Conservation (phyloP, 2,113 vertebrate genomes). For the Steatornis caripensis region DNA sequence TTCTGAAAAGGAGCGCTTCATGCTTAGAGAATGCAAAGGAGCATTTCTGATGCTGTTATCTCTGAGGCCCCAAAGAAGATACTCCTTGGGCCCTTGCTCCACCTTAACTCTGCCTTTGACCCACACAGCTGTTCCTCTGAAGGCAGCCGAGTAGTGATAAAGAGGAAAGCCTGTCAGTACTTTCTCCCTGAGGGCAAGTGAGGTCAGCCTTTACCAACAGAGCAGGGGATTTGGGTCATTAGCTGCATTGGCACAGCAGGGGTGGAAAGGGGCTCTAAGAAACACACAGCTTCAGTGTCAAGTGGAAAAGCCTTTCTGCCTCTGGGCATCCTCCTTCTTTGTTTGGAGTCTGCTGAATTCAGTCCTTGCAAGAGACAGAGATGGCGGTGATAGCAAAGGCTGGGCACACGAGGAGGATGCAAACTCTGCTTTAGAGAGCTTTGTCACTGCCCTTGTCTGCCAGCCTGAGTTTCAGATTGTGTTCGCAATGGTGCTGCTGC, state of each 20-base stretch:
- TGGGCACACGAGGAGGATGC: neutral
- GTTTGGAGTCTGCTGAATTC: conserved; percentile 6
- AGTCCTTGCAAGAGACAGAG: conserved; percentile 1
- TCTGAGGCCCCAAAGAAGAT: neutral
- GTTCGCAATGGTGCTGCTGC: neutral
- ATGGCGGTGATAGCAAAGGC: neutral
- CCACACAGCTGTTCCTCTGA: neutral
- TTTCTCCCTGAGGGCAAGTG: neutral
- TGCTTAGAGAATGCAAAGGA: neutral
- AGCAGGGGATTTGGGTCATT: conserved; percentile 26
- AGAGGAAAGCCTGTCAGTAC: neutral
- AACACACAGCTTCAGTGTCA: neutral
- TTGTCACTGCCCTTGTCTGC: neutral
- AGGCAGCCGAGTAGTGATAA: neutral
- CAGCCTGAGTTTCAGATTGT: neutral
- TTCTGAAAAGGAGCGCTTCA: neutral
- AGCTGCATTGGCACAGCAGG: neutral
- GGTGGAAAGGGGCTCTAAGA: neutral
- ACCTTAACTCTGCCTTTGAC: neutral
- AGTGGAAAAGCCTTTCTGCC: conserved; percentile 24
- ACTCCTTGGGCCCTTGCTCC: neutral
- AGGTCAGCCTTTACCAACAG: conserved; percentile 21
- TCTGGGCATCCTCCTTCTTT: conserved; percentile 9
- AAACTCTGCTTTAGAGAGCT: neutral
- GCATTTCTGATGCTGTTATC: neutral